A percentile compares a stretch with the other conserved stretches of the same genome.
These are phyloP conservation scores for Aethes cnicana DNA, from an alignment of 2,888 invertebrate genomes.

Conservation along the genomic window DNA sequence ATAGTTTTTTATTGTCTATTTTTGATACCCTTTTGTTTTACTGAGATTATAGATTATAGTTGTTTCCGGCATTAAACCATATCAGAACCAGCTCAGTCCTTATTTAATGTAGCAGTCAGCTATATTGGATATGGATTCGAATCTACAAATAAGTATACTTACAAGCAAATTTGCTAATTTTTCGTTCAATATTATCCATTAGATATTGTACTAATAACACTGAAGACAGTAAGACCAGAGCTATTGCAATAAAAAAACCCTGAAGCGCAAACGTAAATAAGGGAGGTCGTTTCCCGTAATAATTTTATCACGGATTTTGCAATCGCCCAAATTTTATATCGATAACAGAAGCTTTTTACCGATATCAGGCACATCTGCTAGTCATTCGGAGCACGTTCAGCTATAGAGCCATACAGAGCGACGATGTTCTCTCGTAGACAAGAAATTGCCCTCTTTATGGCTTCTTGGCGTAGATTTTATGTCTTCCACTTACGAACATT, in stretches of 20 bases:
- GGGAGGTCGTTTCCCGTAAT: constrained; percentile 20
- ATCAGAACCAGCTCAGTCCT: too few relatives aligned
- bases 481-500: constrained; percentile 66
- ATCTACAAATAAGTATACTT: too few relatives aligned
- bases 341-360: constrained; percentile 30
- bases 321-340: constrained; percentile 32
- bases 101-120: too few relatives aligned
- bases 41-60: too few relatives aligned
- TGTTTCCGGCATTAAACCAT: too few relatives aligned
- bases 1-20: too few relatives aligned
- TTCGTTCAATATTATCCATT: too few relatives aligned
- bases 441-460: constrained; percentile 71
- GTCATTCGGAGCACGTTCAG: constrained; percentile 59
- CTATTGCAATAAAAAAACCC: constrained; percentile 13
- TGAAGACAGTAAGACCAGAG: constrained; percentile 9
- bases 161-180: too few relatives aligned
- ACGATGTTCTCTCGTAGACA: constrained; percentile 61
- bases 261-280: constrained; percentile 17
- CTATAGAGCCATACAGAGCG: constrained; percentile 54
- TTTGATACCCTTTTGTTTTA: too few relatives aligned
- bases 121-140: too few relatives aligned
- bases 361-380: constrained; percentile 37
- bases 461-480: constrained; percentile 68
- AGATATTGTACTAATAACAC: constrained; percentile 1
- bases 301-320: constrained; percentile 29